These are phyloP conservation scores for Erythrocercus mccallii DNA, from an alignment of 2,113 vertebrate genomes.

Conservation along the genomic window DNA sequence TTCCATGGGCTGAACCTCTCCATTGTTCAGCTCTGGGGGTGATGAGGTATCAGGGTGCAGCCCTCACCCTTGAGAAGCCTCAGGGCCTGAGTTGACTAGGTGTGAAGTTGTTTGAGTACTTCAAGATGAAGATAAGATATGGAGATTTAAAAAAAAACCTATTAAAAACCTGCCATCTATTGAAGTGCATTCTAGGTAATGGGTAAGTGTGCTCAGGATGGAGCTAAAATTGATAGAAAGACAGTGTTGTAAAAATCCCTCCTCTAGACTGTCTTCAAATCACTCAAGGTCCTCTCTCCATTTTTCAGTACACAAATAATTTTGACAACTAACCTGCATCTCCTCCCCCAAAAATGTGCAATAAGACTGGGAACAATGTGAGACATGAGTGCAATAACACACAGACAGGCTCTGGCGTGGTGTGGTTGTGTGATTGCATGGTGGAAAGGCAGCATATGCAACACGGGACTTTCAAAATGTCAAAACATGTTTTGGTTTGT, in stretches of 20 bases:
- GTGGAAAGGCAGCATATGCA: background rate
- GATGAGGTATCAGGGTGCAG: slow-evolving; percentile 42
- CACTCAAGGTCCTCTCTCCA: background rate
- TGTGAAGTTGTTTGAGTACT: slow-evolving; percentile 45
- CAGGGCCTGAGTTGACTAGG: slow-evolving; percentile 29
- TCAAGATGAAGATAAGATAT: slow-evolving; percentile 49
- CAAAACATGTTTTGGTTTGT: background rate
- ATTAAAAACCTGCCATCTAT: background rate
- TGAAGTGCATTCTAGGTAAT: slow-evolving; percentile 35
- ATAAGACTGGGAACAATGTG: background rate
- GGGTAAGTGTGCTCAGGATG: background rate
- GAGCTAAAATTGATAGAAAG: background rate
- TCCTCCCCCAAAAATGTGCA: background rate
- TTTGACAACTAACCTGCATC: background rate
- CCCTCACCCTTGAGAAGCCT: slow-evolving; percentile 24
- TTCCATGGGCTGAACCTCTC: slow-evolving; percentile 19
- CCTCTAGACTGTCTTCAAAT: background rate
- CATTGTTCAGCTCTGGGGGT: background rate
- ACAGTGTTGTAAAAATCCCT: background rate
- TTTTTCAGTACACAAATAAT: background rate
- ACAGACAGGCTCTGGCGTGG: background rate
- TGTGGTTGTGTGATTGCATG: background rate
- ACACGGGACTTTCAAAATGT: background rate
- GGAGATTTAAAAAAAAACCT: background rate
- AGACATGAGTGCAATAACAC: background rate